phyloP scores from a whole-genome alignment of 2,113 vertebrate species.

The Lepus timidus region DNA sequence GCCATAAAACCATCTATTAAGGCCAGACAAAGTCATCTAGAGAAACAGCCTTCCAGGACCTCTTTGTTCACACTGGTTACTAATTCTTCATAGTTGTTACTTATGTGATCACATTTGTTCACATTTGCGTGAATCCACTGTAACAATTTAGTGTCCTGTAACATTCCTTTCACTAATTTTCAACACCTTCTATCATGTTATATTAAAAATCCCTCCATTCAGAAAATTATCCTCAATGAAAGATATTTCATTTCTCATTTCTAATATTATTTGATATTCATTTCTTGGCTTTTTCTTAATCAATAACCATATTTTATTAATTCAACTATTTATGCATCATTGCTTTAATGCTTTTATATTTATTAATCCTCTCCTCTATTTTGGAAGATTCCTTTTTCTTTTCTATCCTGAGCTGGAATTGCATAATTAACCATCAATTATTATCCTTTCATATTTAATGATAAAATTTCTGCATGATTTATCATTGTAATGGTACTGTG shows the following conservation, averaged over 20 bases:
- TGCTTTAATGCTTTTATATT: not conserved
- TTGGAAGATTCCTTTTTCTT: no score
- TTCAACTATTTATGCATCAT: not conserved
- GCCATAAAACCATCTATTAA: not conserved
- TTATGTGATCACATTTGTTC: not conserved
- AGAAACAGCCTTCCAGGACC: not conserved
- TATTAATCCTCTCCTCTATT: not conserved
- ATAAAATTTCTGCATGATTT: not conserved
- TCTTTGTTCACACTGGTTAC: not conserved
- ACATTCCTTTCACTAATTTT: slow-evolving; percentile 13
- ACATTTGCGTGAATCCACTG: slow-evolving; percentile 11
- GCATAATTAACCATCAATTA: not conserved
- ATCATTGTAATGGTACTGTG: not conserved
- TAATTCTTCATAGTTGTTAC: not conserved
- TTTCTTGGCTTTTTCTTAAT: not conserved
- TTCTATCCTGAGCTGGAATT: not conserved
- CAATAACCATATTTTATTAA: not conserved
- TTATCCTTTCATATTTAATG: not conserved
- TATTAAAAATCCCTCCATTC: not conserved
- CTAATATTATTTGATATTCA: not conserved
- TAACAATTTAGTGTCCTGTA: not conserved
- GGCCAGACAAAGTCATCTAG: not conserved
- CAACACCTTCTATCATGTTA: not conserved
- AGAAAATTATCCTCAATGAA: not conserved
- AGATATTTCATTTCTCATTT: not conserved